These are phyloP conservation scores for Daboia siamensis DNA, from an alignment of 2,113 vertebrate genomes.

Conservation along the genomic window DNA sequence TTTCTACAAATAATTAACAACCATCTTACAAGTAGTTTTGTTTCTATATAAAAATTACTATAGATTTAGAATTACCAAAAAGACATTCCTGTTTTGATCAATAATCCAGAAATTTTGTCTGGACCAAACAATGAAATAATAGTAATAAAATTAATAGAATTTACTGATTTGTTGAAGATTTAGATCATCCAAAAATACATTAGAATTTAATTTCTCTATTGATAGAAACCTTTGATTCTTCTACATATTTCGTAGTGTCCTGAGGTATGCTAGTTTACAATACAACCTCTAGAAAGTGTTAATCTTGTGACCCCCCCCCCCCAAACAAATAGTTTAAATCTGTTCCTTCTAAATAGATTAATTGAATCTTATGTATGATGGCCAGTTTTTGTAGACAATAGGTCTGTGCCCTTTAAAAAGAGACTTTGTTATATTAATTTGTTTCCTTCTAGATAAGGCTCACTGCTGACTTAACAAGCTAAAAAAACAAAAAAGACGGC, in stretches of 20 bases:
- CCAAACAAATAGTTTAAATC: conserved; percentile 30
- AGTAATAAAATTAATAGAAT: neutral
- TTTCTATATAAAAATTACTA: neutral
- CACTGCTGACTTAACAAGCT: conserved; percentile 41
- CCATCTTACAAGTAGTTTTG: neutral
- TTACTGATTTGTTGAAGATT: neutral
- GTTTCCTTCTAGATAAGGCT: conserved; percentile 22
- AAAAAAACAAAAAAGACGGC: conserved; percentile 1
- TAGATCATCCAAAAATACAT: neutral
- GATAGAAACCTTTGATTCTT: conserved; percentile 4
- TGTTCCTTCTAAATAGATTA: neutral
- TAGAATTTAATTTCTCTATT: conserved; percentile 7
- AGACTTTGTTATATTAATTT: conserved; percentile 31
- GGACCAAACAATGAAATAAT: neutral
- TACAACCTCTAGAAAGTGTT: conserved; percentile 25
- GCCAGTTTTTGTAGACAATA: neutral
- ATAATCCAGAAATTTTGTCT: neutral
- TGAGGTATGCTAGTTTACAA: neutral
- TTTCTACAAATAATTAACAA: neutral
- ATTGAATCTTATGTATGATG: neutral
- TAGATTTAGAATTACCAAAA: neutral
- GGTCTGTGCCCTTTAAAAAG: conserved; percentile 26
- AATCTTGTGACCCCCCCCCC: conserved; percentile 5
- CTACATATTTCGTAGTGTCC: conserved; percentile 13
- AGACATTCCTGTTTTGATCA: neutral